These are phyloP conservation scores for Oxyura jamaicensis DNA, from an alignment of 2,113 vertebrate species.

Conservation along the genomic window DNA sequence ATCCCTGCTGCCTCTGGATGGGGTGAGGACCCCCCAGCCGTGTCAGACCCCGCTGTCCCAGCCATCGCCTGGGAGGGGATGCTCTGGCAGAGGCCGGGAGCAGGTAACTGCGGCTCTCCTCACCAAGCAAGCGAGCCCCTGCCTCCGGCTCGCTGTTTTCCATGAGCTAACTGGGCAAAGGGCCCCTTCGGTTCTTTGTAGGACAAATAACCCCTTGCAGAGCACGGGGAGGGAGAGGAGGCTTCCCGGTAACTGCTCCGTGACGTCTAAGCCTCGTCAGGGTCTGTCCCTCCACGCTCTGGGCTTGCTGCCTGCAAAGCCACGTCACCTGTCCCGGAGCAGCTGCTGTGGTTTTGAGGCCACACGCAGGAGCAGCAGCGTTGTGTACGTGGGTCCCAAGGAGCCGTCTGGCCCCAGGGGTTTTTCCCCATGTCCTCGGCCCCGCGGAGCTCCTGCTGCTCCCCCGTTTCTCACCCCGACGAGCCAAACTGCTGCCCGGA, in stretches of 20 bases:
- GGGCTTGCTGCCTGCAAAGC: not conserved
- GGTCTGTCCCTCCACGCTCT: too few relatives aligned
- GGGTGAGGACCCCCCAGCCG: not conserved
- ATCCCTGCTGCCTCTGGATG: not conserved
- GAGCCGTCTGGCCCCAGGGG: accelerated
- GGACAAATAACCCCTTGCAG: not conserved
- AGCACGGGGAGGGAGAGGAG: not conserved
- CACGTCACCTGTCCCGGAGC: not conserved
- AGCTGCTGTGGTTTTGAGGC: too few relatives aligned
- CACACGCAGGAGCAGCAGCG: not conserved
- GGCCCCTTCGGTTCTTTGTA: not conserved
- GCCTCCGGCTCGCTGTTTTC: not conserved
- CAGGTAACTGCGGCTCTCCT: not conserved
- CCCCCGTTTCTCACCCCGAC: accelerated
- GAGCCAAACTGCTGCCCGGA: not conserved
- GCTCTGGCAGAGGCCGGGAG: too few relatives aligned
- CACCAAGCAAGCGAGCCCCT: not conserved
- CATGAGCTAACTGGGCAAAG: not conserved
- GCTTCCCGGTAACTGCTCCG: not conserved
- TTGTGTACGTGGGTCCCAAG: accelerated
- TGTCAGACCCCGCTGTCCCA: too few relatives aligned
- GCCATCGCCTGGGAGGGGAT: not conserved
- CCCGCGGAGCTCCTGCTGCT: accelerated
- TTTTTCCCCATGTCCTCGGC: not conserved
- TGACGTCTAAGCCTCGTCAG: not conserved